Evolutionary conservation across 2,113 vertebrate genomes (phyloP).

Genomic region (Tapirus terrestris): DNA sequence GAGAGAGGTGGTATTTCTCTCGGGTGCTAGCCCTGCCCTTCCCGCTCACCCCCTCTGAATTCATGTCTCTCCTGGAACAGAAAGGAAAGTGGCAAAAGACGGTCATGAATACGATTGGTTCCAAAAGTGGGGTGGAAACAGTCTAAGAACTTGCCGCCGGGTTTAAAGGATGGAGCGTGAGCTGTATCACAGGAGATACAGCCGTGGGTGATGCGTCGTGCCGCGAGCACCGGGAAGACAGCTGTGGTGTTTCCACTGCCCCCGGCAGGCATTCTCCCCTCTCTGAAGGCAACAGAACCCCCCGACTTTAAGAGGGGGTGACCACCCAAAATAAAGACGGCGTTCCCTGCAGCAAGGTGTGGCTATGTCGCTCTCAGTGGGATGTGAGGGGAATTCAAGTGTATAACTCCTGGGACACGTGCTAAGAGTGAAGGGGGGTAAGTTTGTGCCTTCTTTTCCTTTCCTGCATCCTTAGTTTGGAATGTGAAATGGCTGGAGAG

Average conservation of each 20-base stretch:
- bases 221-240: neutral
- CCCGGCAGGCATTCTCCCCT: neutral
- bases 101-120: neutral
- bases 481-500: neutral
- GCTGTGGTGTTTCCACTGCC: rapidly evolving
- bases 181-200: neutral
- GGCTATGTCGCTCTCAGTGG: neutral
- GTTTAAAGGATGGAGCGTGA: neutral
- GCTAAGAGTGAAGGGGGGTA: neutral
- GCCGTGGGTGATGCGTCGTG: neutral
- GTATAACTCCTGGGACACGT: neutral
- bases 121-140: neutral
- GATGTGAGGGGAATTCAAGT: neutral
- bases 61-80: neutral
- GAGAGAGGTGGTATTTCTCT: neutral
- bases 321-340: neutral
- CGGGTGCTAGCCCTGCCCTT: neutral
- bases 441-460: neutral
- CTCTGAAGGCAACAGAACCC: neutral
- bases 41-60: neutral
- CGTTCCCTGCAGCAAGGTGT: neutral
- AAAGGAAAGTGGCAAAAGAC: neutral
- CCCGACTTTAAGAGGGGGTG: neutral
- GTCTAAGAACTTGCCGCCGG: neutral
- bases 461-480: neutral